Evolutionary conservation across 2,888 invertebrate genomes (phyloP), one percentile per base, ranked within the genome.

Genomic region (Ganaspis brasiliensis): DNA sequence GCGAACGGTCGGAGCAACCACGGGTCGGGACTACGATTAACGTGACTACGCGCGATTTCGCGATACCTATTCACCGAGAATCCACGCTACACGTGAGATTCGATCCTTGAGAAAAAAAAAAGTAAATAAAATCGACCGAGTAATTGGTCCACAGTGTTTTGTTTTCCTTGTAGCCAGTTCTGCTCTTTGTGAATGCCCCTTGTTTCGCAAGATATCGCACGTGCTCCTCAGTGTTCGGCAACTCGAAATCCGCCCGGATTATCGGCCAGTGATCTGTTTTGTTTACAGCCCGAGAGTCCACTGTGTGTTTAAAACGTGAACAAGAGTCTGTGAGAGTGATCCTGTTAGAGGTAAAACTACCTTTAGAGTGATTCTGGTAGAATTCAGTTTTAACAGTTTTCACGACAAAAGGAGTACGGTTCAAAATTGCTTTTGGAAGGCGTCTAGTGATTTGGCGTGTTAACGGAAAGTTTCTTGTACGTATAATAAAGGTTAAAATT

Each of bases 1-100:
- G 90, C 90, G 90, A 90, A 90, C 90, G 89, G 90, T 88, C 89
- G 90, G 89, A 89, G 88, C 89, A 90, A 84, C 89, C 85, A 87
- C 87, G 87, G 86, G 82, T 87, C 86, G 84, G 88, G 88, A 87
- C 83, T 84, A 83, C 87, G 85, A 85, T 87, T 84, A 78, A 84
- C 67, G 75, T 77, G n/a, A 59, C 67, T 6, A 52, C 40, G n/a
- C 67, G 67, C 70, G 72, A 73, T 40, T 40, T 57, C 14, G 57
- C 57, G 56, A 73, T 56, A 37, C 73, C 72, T 16, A 55, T 72
- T 35, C 14, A 10, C 16, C n/a, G 70, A 70, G 24, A 21, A 26
- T 70, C n/a, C 21, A 70, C 70, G 76, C 81, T 55, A 77, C 74
- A 78, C 79, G 82, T 74, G 81, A 79, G 75, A 75, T 72, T 70